phyloP scores from a whole-genome alignment of 2,797 vertebrate genomes.

The Trachurus trachurus region DNA sequence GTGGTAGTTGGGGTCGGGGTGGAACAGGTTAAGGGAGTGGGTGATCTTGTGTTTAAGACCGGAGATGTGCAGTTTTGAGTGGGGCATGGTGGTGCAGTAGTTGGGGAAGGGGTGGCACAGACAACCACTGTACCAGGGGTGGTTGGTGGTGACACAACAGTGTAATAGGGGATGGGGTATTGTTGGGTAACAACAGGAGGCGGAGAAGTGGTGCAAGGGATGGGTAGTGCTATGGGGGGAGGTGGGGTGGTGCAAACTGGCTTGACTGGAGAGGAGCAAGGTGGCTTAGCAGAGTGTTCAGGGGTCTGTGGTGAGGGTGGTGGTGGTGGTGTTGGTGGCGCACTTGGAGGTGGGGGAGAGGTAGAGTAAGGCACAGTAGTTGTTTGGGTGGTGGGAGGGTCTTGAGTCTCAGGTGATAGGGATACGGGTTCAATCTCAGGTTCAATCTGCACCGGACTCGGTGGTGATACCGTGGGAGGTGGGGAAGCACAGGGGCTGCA shows the following conservation, averaged over 20 bases:
- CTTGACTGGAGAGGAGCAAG: constrained; percentile 61
- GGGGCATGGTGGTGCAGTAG: constrained; percentile 34
- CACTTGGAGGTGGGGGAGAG: constrained; percentile 59
- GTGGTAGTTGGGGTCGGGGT: constrained; percentile 36
- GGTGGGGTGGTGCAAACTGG: constrained; percentile 47
- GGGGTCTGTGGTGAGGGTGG: constrained; percentile 44
- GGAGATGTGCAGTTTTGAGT: constrained; percentile 55
- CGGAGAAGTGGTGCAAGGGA: constrained; percentile 50
- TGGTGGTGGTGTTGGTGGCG: constrained; percentile 33
- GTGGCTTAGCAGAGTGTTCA: constrained; percentile 50
- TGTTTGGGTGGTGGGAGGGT: constrained; percentile 60
- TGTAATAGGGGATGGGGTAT: constrained; percentile 67
- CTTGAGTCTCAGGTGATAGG: constrained; percentile 44
- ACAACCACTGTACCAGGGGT: constrained; percentile 48
- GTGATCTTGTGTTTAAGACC: constrained; percentile 27
- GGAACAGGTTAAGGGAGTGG: constrained; percentile 36
- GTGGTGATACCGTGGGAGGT: constrained; percentile 20
- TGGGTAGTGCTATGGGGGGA: constrained; percentile 25
- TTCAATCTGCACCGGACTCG: constrained; percentile 51
- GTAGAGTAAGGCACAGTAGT: constrained; percentile 81
- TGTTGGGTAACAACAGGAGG: constrained; percentile 30
- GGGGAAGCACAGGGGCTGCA: constrained; percentile 62
- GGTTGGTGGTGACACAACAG: constrained; percentile 67
- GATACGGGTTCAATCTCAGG: constrained; percentile 46
- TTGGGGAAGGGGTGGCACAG: constrained; percentile 49